Evolutionary conservation across 2,888 invertebrate genomes (phyloP).

Genomic region (Leucania comma): DNA sequence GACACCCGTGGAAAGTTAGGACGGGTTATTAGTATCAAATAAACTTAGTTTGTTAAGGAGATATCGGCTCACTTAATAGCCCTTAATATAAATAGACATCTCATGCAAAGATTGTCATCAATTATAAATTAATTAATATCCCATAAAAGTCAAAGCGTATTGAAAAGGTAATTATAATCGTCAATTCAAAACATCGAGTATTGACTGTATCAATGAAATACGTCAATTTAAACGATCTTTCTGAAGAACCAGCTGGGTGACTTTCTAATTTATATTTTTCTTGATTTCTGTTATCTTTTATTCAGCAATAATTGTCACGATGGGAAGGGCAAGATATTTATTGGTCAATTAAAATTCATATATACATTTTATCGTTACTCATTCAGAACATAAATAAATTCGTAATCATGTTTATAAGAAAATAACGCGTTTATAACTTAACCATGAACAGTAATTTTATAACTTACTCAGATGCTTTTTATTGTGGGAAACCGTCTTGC

Average conservation of each 20-base stretch:
- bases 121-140: constrained; percentile 39
- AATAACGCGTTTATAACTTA: neutral
- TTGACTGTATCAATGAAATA: constrained; percentile 45
- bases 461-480: too few relatives aligned
- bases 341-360: constrained; percentile 42
- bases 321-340: constrained; percentile 36
- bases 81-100: constrained; percentile 11
- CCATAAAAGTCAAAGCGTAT: constrained; percentile 42
- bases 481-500: too few relatives aligned
- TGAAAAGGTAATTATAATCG: constrained; percentile 44
- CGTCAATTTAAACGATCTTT: constrained; percentile 30
- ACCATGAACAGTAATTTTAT: neutral
- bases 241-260: constrained; percentile 18
- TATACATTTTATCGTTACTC: constrained; percentile 15
- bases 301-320: constrained; percentile 40
- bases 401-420: constrained; percentile 7
- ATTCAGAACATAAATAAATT: constrained; percentile 7
- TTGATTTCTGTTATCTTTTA: constrained; percentile 44
- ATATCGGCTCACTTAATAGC: neutral
- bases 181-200: constrained; percentile 39
- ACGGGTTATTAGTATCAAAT: neutral
- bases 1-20: too few relatives aligned
- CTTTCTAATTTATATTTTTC: constrained; percentile 58
- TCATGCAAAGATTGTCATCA: constrained; percentile 36
- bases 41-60: constrained; percentile 2